Base-by-base conservation (phyloP, 2,113 vertebrate species). In the Morone saxatilis region DNA sequence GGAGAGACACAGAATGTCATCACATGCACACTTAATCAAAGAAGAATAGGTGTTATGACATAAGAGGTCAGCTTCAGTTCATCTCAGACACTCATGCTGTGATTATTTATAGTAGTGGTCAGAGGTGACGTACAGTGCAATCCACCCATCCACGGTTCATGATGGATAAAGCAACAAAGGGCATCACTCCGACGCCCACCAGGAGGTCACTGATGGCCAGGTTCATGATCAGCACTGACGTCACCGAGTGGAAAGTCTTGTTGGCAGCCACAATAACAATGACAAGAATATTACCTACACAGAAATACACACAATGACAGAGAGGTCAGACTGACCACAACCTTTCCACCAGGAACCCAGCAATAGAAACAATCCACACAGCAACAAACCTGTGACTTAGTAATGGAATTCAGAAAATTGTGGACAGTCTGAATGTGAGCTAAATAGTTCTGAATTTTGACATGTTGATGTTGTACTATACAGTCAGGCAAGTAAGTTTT, bases 141-240 rank as follows among this genome's bases (percentile, higher is more conserved):
- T 90, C 80, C 68, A 84, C 90, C 96, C 96, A 96, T 60, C 91
- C 87, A 4, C 66, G 91, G 88, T 95, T 94, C 71, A 96, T 81
- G 86, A 96, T 41, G 14, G 96, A 96, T 78, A 96, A 65, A 0
- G 95, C 96, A 25, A 96, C 93, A 82, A 96, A 96, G 5, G 96
- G 96, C 96, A 96, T 96, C 69, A 96, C 95, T 1, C 95, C 95
- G 0, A 95, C 76, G 31, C 95, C 96, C 47, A 96, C 96, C 78
- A 96, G 87, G 74, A 96, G 94, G 88, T 96, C 96, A 65, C 96
- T 96, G 91, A 96, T 56, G 56, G 96, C 96, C 91, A 96, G 92
- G 89, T 96, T 96, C 72, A 95, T 95, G 85, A 96, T 92, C 53
- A 96, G 93, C 86, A 96, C 92, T 0, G 96, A 96, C 0, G 95